Evolutionary conservation across 2,113 vertebrate species (phyloP).

Genomic region (Heterocephalus glaber): DNA sequence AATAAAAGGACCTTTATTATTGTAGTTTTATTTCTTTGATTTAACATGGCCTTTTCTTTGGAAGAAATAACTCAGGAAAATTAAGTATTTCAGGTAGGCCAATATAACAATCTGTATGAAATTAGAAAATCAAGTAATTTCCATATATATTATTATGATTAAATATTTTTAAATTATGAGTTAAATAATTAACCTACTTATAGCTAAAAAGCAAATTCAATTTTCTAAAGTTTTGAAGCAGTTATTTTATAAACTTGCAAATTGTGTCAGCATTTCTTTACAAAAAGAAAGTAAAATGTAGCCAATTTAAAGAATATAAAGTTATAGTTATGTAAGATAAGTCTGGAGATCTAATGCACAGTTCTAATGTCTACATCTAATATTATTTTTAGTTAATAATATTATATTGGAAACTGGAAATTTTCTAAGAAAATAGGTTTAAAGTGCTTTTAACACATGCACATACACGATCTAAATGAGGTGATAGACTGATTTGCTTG

Average conservation of each 20-base stretch:
- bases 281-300: conserved; percentile 7
- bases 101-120: neutral
- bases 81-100: neutral
- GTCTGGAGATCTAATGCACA: neutral
- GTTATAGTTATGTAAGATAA: neutral
- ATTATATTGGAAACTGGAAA: neutral
- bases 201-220: neutral
- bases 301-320: neutral
- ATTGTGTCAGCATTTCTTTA: neutral
- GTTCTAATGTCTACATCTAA: neutral
- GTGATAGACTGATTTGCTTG: neutral
- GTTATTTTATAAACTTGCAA: conserved; percentile 20
- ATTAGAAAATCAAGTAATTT: conserved; percentile 51
- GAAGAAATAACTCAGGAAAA: conserved; percentile 25
- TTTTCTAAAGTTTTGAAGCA: conserved; percentile 4
- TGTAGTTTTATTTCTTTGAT: neutral
- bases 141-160: neutral
- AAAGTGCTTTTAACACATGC: neutral
- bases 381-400: neutral
- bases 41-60: neutral
- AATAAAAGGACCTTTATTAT: neutral
- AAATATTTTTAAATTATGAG: neutral
- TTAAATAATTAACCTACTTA: conserved; percentile 13
- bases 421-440: neutral
- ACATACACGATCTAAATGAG: neutral